Evolutionary conservation across 2,888 invertebrate genomes (phyloP), one percentile per base, ranked within the genome.

Genomic region (Protodeltote pygarga): DNA sequence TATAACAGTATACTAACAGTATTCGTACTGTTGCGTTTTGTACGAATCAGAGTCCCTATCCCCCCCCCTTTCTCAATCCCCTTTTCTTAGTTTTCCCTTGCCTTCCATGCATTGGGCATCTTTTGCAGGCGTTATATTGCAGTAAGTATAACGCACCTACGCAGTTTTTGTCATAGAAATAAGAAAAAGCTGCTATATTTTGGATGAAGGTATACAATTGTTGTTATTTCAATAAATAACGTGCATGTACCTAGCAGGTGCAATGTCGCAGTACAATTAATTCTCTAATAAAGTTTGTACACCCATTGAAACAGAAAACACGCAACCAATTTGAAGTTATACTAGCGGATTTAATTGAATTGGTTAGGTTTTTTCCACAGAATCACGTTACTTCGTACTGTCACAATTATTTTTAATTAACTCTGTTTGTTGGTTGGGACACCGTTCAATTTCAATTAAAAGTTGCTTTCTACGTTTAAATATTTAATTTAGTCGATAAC

Each of bases 321-420:
- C 25, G 59, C 49, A 42, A 42, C 50, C 50, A 63, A 57, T 63
- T 63, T 58, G 34, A 58, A 58, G 64, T 48, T 41, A 38, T 37
- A 23, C 27, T 57, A 28, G 21, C 23, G 37, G 25, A 41, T 63
- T 58, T 57, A 58, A 58, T 58, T 63, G 64, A 48, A 63, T 57
- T 41, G 64, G 39, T 55, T 54, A 35, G n/a, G 37, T 38, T 48
- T 57, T 19, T 58, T 63, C 40, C 25, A 17, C 40, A 57, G 9
- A 41, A 31, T 31, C 27, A 33, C 34, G 29, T 34, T 27, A 34
- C 28, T 5, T 25, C 27, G 19, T 29, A 14, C 11, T 17, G 19
- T 14, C n/a, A 9, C 33, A 34, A 55, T 62, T 54, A 45, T 45
- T 63, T 47, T 57, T 55, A 31, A 54, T 38, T 27, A 38, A 24